Evolutionary conservation across 2,888 invertebrate species (phyloP).

Genomic region (Machimus rusticus): DNA sequence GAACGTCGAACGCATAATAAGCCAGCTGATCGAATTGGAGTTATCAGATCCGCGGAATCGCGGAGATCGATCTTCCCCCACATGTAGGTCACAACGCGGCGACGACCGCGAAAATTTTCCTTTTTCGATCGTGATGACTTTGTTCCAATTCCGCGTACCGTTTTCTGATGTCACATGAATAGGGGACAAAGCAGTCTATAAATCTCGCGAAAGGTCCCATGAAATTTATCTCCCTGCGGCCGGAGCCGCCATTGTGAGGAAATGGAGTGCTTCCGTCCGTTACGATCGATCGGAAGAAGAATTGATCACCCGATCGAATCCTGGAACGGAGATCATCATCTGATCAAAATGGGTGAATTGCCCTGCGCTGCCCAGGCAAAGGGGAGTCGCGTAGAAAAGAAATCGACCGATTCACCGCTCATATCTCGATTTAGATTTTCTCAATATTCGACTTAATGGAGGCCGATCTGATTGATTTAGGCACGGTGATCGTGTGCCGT

Average conservation of each 20-base stretch:
- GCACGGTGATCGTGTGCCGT: not conserved
- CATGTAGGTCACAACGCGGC: not conserved
- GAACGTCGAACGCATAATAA: not conserved
- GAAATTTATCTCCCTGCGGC: not conserved
- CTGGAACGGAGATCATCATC: not conserved
- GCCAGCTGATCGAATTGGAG: not conserved
- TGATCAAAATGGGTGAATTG: not conserved
- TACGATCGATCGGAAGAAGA: constrained; percentile 13
- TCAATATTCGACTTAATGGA: constrained; percentile 6
- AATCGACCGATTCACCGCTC: not conserved
- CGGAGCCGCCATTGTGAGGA: not conserved
- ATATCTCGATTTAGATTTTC: not conserved
- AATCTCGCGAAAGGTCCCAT: constrained; percentile 1
- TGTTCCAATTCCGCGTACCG: constrained; percentile 1
- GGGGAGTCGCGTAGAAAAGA: not conserved
- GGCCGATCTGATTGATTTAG: constrained; percentile 13
- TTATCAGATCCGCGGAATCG: not conserved
- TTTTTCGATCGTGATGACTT: constrained; percentile 21
- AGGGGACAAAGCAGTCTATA: not conserved
- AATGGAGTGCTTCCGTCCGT: not conserved
- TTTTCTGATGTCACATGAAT: constrained; percentile 10
- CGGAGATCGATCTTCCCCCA: not conserved
- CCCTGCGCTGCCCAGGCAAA: not conserved
- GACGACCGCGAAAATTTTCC: constrained; percentile 5
- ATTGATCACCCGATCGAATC: constrained; percentile 3